Base-by-base conservation (phyloP, 2,113 vertebrate genomes). In the Eptesicus fuscus region DNA sequence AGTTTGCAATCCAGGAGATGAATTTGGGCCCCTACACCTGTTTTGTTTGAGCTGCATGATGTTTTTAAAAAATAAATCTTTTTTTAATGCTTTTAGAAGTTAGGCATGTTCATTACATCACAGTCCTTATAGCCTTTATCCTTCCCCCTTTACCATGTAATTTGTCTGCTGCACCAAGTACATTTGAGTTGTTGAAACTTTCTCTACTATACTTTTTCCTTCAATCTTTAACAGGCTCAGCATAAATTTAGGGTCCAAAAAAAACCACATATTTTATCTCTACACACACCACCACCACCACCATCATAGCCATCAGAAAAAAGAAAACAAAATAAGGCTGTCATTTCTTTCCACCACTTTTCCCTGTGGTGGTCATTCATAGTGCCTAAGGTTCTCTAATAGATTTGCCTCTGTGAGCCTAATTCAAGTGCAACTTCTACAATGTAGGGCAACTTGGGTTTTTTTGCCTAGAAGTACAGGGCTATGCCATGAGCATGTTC, bases 361-460 rank as follows among this genome's bases (percentile, higher is more conserved):
- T 77, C 25, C 37, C 37, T 78, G 4, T 30, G 9, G 22, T 56
- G 7, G 30, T 78, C 73, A 73, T 73, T 91, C 18, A 61, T 25
- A n/a, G 53, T 74, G 7, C 25, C 35, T 63, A 44, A 59, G 30
- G 30, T 71, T 88, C 35, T 91, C 35, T 18, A 28, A 25, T 20
- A 47, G 9, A 73, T 67, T 85, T 59, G 61, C n/a, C 40, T 86
- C 56, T 77, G 47, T 40, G 88, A 71, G 70, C 35, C 17, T 49
- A 90, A 86, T 59, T 92, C 53, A 91, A 92, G 69, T 76, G 47
- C 65, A 94, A 32, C 22, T 76, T 83, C 70, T 22, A 73, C 67
- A 59, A 9, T 4, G 44, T 65, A 59, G 20, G 37, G 1, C 12
- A 76, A 70, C 14, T 78, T 91, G 18, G 7, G 23, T 20, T 9